Conservation (phyloP, 2,113 vertebrate genomes). For the Erythrolamprus reginae region DNA sequence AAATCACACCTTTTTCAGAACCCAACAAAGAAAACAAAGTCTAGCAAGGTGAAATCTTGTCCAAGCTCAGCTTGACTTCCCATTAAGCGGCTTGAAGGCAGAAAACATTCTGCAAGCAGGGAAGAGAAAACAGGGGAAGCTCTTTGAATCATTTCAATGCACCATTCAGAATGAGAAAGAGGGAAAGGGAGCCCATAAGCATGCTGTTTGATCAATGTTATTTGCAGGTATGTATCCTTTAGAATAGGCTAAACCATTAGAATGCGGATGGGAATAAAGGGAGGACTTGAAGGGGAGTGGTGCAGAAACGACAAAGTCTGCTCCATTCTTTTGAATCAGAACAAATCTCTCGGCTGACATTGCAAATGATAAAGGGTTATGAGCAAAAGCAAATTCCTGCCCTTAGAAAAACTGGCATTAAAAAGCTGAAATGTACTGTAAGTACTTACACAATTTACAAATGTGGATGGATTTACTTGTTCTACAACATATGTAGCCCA, state of each 20-base stretch:
- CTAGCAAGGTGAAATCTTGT: not conserved
- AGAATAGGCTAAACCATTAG: not conserved
- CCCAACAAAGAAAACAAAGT: not conserved
- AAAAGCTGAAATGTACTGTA: not conserved
- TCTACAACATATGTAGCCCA: not conserved
- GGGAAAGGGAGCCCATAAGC: not conserved
- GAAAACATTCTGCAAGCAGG: not conserved
- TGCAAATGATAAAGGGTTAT: not conserved
- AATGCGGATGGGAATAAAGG: not conserved
- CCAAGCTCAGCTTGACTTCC: not conserved
- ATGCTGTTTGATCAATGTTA: not conserved
- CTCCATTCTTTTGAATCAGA: not conserved
- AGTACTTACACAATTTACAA: not conserved
- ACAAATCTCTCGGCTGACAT: not conserved
- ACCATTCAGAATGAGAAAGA: not conserved
- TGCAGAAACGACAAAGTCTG: not conserved
- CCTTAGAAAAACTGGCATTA: not conserved
- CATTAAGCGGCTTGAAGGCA: not conserved
- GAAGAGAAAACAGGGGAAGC: not conserved
- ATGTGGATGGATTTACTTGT: not conserved
- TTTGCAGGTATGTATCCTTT: not conserved
- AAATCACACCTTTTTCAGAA: conserved; percentile 28
- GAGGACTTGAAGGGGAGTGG: not conserved
- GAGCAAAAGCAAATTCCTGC: not conserved
- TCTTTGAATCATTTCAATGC: not conserved